Base-by-base conservation (phyloP, 2,888 invertebrate species). In the Prenolepis imparis region DNA sequence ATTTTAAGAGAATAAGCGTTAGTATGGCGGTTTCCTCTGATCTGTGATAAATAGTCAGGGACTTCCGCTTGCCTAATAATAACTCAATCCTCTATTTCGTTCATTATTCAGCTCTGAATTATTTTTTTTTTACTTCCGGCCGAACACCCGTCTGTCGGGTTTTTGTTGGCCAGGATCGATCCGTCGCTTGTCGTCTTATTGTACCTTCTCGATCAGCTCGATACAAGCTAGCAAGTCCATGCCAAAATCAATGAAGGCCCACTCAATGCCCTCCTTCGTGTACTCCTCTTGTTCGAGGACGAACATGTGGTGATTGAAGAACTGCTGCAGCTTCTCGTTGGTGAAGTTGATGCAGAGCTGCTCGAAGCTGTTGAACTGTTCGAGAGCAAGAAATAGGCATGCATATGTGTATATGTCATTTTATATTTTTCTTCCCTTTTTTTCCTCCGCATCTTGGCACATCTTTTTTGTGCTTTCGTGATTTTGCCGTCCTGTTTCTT, bases 301-400 rank as follows among this genome's bases (percentile, higher is more conserved):
- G 96, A 99, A 99, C 98, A 99, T 99, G 97, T 99, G 98, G 95
- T 99, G 98, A 96, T 99, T 99, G 97, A 99, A 99, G 97, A 98
- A 99, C 95, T 99, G 99, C 96, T 99, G 99, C 94, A 99, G 97
- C 96, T 98, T 98, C 96, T 99, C 98, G 95, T 99, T 99, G 95
- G 98, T 99, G 96, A 99, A 99, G 96, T 99, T 99, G 97, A 99
- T 99, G 96, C 98, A 99, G 95, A 99, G 96, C 96, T 99, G 99
- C 96, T 99, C 98, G 96, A 98, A 99, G 95, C 98, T 98, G 96
- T 99, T 99, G 88, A 90, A 90, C 90, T 90, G 90, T 90, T 90
- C 90, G 89, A 90, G 78, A 80, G 90, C 90, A 90, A 90, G 78
- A 86, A 88, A 90, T 73, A 87, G 68, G 88, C 89, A 90, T 89